A percentile compares a stretch with the other conserved stretches of the same genome.
phyloP scores from a whole-genome alignment of 2,888 invertebrate genomes.

The Spisula subtruncata region DNA sequence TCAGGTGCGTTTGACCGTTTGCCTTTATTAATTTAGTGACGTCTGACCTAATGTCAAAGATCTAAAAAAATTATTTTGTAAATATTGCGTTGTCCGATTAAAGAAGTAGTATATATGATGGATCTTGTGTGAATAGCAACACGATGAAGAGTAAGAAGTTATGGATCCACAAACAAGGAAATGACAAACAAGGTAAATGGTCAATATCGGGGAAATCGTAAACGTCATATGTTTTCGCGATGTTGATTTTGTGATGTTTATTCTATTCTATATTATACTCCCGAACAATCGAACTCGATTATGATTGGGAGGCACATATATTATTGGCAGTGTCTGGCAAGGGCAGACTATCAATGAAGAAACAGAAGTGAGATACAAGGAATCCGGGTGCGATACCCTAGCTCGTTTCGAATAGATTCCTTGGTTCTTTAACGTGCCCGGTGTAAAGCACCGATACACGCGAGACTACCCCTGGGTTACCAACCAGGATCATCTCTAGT shows the following conservation, averaged over 20 bases:
- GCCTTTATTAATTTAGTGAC: neutral
- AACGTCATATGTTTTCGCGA: slow-evolving; percentile 45
- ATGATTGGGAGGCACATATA: too few species aligned
- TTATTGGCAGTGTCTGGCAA: too few species aligned
- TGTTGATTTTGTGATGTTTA: neutral
- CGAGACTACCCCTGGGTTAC: too few species aligned
- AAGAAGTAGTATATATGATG: neutral
- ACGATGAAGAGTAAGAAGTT: slow-evolving; percentile 74
- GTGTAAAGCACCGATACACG: too few species aligned
- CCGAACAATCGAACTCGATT: too few species aligned
- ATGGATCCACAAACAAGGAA: slow-evolving; percentile 73
- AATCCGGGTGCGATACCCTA: too few species aligned
- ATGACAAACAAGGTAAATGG: slow-evolving; percentile 64
- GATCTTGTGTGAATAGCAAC: neutral
- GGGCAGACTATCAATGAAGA: too few species aligned
- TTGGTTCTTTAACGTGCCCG: too few species aligned
- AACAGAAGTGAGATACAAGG: too few species aligned
- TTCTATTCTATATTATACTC: too few species aligned
- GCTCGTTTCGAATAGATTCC: too few species aligned
- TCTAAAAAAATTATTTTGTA: neutral
- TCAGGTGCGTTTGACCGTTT: neutral
- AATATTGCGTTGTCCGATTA: neutral
- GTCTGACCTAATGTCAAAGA: neutral
- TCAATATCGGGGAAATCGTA: neutral
- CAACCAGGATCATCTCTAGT: too few species aligned